A percentile compares a stretch with the other conserved stretches of the same genome.
Evolutionary conservation across 1,140 invertebrate species (phyloP).

Genomic region (Ruditapes philippinarum): DNA sequence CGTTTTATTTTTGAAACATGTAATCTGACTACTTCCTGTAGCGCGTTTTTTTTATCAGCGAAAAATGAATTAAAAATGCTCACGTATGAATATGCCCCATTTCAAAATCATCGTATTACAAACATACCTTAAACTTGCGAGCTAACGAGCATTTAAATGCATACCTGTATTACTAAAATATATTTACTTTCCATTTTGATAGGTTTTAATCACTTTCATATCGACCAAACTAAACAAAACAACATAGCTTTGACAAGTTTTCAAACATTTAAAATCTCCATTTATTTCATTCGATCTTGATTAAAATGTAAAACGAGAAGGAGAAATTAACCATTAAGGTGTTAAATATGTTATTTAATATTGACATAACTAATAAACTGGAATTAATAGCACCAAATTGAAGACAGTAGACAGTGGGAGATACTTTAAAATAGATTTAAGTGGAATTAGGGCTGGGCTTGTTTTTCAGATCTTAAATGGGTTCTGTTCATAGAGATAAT

Average conservation of each 20-base stretch:
- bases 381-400: not conserved
- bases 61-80: not conserved
- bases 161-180: not conserved
- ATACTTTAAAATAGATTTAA: too few species aligned
- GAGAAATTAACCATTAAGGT: not conserved
- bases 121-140: not conserved
- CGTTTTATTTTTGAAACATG: conserved; percentile 62
- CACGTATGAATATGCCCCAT: not conserved
- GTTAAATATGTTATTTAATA: conserved; percentile 29
- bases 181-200: not conserved
- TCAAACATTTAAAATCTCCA: not conserved
- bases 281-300: not conserved
- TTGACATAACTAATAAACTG: conserved; percentile 16
- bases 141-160: not conserved
- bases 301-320: conserved; percentile 29
- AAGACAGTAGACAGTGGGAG: not conserved
- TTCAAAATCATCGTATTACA: not conserved
- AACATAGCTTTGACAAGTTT: not conserved
- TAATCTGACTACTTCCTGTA: conserved; percentile 46
- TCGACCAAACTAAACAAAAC: not conserved
- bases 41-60: conserved; percentile 34
- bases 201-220: not conserved
- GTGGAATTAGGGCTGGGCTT: too few species aligned
- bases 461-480: too few species aligned
- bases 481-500: too few species aligned